These are phyloP conservation scores for Hofmannophila pseudospretella DNA, from an alignment of 2,888 invertebrate genomes.

Conservation along the genomic window DNA sequence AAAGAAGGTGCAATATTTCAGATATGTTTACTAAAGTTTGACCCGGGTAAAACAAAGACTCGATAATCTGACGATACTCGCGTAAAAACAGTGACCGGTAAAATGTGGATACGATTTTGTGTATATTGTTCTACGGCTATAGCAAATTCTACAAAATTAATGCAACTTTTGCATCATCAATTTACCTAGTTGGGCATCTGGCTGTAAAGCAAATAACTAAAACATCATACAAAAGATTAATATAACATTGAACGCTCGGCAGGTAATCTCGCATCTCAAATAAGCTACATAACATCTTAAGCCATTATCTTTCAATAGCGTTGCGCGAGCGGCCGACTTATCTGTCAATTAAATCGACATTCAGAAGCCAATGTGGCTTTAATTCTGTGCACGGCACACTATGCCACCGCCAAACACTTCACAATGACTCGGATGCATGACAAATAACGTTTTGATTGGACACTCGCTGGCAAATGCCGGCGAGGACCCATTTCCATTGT, in stretches of 20 bases:
- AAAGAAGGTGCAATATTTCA: too few species aligned
- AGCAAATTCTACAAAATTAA: too few species aligned
- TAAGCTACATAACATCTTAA: conserved; percentile 66
- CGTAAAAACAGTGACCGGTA: too few species aligned
- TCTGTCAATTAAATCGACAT: conserved; percentile 77
- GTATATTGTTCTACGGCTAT: too few species aligned
- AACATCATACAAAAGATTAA: conserved; percentile 13
- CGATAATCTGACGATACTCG: too few species aligned
- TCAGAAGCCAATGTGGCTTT: conserved; percentile 71
- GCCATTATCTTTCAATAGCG: conserved; percentile 70
- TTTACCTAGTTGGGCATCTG: too few species aligned
- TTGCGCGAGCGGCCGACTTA: conserved; percentile 64
- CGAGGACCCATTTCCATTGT: conserved; percentile 21
- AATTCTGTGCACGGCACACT: conserved; percentile 51
- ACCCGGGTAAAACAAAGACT: too few species aligned
- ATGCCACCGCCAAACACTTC: conserved; percentile 56
- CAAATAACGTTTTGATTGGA: conserved; percentile 76
- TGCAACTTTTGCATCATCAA: too few species aligned
- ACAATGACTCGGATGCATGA: conserved; percentile 73
- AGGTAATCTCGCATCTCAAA: conserved; percentile 52
- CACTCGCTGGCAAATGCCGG: conserved; percentile 41
- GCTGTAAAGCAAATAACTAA: conserved; percentile 5
- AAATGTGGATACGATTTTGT: too few species aligned
- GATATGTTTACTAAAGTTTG: too few species aligned
- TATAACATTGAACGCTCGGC: conserved; percentile 13